Evolutionary conservation across 2,888 invertebrate genomes (phyloP).

Genomic region (Nephrotoma appendiculata): DNA sequence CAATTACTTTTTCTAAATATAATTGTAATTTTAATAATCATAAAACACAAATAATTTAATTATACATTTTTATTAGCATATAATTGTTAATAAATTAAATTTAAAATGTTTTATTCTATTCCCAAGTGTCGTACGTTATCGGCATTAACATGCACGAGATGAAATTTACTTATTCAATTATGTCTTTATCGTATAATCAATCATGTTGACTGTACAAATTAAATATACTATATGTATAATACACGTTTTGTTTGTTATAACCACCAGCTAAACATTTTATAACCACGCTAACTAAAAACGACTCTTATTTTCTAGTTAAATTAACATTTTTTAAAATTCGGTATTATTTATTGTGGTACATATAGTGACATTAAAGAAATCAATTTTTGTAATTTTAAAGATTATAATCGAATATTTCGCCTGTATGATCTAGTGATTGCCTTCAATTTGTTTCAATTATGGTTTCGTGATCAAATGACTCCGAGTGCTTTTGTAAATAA

Average conservation of each 20-base stretch:
- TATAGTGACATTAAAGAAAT: neutral
- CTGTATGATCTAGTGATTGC: too few relatives aligned
- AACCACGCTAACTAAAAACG: neutral
- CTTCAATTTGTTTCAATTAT: too few relatives aligned
- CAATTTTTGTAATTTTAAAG: neutral
- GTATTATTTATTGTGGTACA: too few relatives aligned
- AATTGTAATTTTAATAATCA: neutral
- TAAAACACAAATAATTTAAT: neutral
- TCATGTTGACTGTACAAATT: neutral
- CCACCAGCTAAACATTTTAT: neutral
- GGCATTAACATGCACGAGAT: neutral
- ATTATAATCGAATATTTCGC: neutral
- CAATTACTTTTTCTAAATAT: neutral
- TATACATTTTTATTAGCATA: neutral
- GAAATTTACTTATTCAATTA: neutral
- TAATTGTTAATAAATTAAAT: neutral
- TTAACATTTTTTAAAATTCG: too few relatives aligned
- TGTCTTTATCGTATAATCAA: neutral
- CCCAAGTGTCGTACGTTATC: neutral
- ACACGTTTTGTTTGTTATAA: neutral
- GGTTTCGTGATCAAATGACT: too few relatives aligned
- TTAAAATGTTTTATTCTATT: neutral
- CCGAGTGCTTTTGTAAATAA: neutral
- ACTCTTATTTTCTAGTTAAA: too few relatives aligned
- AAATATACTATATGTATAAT: neutral